Percentiles rank a stretch among this genome's conserved stretches.
Conservation (phyloP, 2,113 vertebrate species). For the Garra rufa region DNA sequence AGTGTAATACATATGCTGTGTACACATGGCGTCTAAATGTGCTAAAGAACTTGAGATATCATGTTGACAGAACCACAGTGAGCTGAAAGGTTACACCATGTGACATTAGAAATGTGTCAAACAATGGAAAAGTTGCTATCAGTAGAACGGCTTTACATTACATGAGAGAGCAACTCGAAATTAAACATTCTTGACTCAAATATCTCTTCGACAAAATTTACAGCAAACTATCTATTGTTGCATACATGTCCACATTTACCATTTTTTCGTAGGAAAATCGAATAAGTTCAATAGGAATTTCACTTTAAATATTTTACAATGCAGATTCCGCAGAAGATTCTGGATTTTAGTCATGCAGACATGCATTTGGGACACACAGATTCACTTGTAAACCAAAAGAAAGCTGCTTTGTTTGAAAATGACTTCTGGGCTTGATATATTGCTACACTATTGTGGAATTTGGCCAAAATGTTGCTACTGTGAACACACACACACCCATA, state of each 20-base stretch:
- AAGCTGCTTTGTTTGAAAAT: neutral
- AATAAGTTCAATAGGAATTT: too few species aligned
- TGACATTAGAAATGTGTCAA: neutral
- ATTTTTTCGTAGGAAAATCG: neutral
- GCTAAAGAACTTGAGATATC: neutral
- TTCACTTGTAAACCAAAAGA: neutral
- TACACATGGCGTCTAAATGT: neutral
- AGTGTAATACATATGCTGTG: neutral
- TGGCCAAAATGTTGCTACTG: neutral
- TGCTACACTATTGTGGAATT: neutral
- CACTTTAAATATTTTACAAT: too few species aligned
- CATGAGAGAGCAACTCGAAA: too few species aligned
- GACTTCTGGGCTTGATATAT: neutral
- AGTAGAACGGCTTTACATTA: neutral
- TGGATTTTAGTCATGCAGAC: too few species aligned
- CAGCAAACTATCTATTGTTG: neutral
- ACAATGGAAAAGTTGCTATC: neutral
- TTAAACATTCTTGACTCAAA: too few species aligned
- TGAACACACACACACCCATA: neutral
- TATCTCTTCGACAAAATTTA: too few species aligned
- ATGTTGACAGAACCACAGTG: neutral
- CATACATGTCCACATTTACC: neutral
- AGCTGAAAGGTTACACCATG: neutral
- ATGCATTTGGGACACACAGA: neutral
- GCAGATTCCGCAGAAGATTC: too few species aligned